Percentiles rank a stretch among this genome's conserved stretches.
Conservation (phyloP, 2,797 vertebrate species). For the Scyliorhinus canicula region DNA sequence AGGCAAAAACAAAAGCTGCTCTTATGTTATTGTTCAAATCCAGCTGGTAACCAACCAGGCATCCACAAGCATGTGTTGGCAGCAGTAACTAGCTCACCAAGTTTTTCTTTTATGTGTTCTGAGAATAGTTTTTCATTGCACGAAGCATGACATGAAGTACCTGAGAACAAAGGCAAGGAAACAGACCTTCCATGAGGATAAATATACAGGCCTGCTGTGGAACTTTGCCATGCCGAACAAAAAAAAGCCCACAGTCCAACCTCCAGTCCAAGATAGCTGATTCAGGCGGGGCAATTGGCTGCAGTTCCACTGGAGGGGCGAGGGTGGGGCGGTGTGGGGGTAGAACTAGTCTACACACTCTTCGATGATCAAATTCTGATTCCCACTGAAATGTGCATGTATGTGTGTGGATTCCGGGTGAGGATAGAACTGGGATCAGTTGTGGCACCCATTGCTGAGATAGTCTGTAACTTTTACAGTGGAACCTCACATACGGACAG, state of each 20-base stretch:
- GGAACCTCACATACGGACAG: background rate
- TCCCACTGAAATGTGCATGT: background rate
- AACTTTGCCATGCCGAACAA: background rate
- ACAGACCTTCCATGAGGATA: background rate
- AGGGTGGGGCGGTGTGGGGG: too few relatives aligned
- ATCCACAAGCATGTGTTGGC: background rate
- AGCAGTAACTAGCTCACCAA: background rate
- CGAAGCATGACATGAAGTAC: background rate
- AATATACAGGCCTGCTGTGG: background rate
- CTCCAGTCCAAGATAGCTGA: background rate
- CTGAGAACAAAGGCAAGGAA: background rate
- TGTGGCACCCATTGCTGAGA: background rate
- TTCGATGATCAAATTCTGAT: background rate
- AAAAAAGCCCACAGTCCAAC: background rate
- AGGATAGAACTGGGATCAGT: background rate
- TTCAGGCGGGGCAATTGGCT: background rate
- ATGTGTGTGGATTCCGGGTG: background rate
- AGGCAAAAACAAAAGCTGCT: background rate
- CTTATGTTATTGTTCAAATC: background rate
- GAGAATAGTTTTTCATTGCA: background rate
- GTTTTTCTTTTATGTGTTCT: background rate
- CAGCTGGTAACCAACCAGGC: background rate
- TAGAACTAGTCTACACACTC: background rate
- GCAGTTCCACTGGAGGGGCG: background rate
- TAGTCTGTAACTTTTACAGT: background rate